phyloP scores from a whole-genome alignment of 2,797 vertebrate species.

The Xerus rutilus region DNA sequence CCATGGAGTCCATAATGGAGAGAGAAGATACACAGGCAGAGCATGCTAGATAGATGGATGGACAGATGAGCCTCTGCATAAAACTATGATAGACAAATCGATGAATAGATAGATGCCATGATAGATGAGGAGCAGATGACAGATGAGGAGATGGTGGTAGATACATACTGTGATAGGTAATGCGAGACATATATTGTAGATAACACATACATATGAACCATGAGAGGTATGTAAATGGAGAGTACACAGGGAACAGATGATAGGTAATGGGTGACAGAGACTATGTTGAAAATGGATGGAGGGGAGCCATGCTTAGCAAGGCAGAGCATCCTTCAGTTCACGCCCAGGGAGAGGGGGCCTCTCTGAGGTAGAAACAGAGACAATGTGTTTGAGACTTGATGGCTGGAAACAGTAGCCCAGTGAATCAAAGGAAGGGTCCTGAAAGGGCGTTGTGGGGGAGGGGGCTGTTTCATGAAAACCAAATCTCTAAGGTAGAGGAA shows the following conservation, averaged over 20 bases:
- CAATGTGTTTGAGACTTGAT: too few relatives aligned
- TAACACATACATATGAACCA: too few relatives aligned
- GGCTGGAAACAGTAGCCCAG: neutral
- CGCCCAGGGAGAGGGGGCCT: neutral
- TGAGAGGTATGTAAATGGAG: neutral
- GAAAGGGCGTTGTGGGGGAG: neutral
- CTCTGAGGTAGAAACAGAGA: neutral
- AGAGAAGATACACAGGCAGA: neutral
- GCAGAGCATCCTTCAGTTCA: neutral
- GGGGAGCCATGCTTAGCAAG: neutral
- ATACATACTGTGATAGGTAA: neutral
- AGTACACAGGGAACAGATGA: neutral
- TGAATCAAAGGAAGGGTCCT: neutral
- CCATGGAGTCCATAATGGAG: neutral
- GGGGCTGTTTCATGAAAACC: neutral
- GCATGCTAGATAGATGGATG: neutral
- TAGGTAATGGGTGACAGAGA: neutral
- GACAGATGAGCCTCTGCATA: too few relatives aligned
- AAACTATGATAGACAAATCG: too few relatives aligned
- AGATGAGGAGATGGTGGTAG: neutral
- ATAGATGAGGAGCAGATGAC: too few relatives aligned
- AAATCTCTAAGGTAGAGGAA: neutral
- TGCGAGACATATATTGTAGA: neutral
- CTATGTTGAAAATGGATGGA: neutral
- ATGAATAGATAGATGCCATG: neutral